Base-by-base conservation (phyloP, 2,888 invertebrate species). In the Chrysotoxum bicinctum region DNA sequence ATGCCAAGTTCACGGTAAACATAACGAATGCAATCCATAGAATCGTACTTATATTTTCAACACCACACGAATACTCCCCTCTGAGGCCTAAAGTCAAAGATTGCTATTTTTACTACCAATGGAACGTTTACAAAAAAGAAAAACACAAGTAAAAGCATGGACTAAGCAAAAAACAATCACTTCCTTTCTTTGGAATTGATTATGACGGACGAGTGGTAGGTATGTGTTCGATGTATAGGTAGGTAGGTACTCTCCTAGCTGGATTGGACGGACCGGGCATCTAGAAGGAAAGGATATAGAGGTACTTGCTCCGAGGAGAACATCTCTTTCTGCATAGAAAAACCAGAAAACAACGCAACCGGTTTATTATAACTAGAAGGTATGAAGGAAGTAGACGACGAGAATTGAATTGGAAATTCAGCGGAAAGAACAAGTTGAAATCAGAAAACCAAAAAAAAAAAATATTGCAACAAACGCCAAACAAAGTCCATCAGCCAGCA, bases 311-410 rank as follows among this genome's bases (percentile, higher is more conserved):
- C 43, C 69, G n/a, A 37, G 48, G 43, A 70, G 56, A 45, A 81
- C 62, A 84, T 80, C 80, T 58, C 64, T 37, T 62, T 64, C 54
- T 35, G 72, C 72, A 78, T 78, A 73, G 73, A 78, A 50, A 73
- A 78, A 78, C 66, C 43, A 70, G 64, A 50, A 83, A 70, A 72
- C 58, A 58, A 58, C 54, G 60, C 85, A 85, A 85, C 85, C 85
- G 85, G 85, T 85, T 85, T 69, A 40, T 16, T 45, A 19, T 21
- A 37, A 54, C 35, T 26, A 45, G 48, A 85, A 76, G 81, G 81
- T 52, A 85, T 85, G 80, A 81, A 85, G 85, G 85, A 85, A 85
- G 81, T 85, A 85, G 69, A 72, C 69, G 85, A 85, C 85, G 85
- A 69, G 81, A 77, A 85, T 81, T 85, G 85, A 85, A 85, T 85